Percentiles rank a stretch among this genome's conserved stretches.
These are phyloP conservation scores for Nudaria mundana DNA, from an alignment of 2,888 invertebrate species.

Conservation along the genomic window DNA sequence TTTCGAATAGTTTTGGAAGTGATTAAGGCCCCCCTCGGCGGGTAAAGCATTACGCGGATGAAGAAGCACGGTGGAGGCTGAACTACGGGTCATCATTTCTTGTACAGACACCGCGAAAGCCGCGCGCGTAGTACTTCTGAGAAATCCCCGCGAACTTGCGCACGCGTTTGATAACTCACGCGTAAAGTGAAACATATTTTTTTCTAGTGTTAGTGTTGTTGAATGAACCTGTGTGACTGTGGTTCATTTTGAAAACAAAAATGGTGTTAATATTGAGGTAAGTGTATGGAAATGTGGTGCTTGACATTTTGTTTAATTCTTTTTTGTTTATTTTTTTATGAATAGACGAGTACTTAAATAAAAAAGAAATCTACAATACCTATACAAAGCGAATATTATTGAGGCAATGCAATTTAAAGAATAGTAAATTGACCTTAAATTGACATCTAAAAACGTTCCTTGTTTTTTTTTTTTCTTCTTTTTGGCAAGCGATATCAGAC, in stretches of 20 bases:
- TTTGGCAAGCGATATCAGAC: too few species aligned
- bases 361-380: too few species aligned
- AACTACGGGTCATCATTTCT: slow-evolving; percentile 49
- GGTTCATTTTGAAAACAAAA: slow-evolving; percentile 47
- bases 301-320: slow-evolving; percentile 11
- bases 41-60: slow-evolving; percentile 55
- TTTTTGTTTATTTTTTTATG: slow-evolving; percentile 1
- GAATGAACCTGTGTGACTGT: slow-evolving; percentile 40
- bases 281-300: slow-evolving; percentile 46
- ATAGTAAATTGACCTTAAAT: too few species aligned
- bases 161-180: slow-evolving; percentile 22
- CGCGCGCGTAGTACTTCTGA: slow-evolving; percentile 34
- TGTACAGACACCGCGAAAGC: slow-evolving; percentile 45
- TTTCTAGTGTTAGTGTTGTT: slow-evolving; percentile 34
- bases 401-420: too few species aligned
- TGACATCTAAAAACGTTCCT: too few species aligned
- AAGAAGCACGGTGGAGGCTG: slow-evolving; percentile 60
- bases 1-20: slow-evolving; percentile 49
- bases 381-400: too few species aligned
- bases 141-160: slow-evolving; percentile 25
- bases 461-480: too few species aligned
- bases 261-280: slow-evolving; percentile 71
- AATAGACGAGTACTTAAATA: too few species aligned
- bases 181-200: slow-evolving; percentile 23
- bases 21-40: slow-evolving; percentile 45